Conservation (phyloP, 2,797 vertebrate genomes). For the Crypturellus tataupa region DNA sequence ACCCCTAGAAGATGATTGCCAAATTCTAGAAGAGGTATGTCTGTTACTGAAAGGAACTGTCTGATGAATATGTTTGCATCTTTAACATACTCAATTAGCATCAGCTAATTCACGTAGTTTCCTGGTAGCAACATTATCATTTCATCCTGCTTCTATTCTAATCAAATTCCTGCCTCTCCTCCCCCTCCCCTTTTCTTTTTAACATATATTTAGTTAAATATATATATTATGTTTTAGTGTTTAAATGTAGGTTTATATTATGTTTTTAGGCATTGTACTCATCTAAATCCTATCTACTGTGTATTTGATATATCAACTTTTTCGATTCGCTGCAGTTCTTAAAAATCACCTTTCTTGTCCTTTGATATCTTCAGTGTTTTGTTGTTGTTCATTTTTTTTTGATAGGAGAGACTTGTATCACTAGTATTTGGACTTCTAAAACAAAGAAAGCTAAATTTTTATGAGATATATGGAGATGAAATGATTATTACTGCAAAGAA, state of each 20-base stretch:
- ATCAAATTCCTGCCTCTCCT: not conserved
- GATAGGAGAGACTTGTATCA: slow-evolving; percentile 92
- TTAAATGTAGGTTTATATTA: not conserved
- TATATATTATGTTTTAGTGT: not conserved
- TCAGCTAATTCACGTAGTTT: not conserved
- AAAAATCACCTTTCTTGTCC: not conserved
- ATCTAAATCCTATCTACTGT: not conserved
- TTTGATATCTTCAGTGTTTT: not conserved
- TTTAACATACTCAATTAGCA: slow-evolving; percentile 46
- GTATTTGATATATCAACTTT: not conserved
- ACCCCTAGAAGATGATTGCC: slow-evolving; percentile 90
- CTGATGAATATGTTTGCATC: slow-evolving; percentile 59
- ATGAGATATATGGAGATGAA: slow-evolving; percentile 96
- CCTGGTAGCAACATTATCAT: not conserved
- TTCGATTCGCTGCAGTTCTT: not conserved
- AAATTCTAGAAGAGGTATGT: slow-evolving; percentile 94
- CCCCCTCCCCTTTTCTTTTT: fast-evolving
- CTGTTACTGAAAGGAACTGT: slow-evolving; percentile 54
- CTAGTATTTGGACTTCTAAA: slow-evolving; percentile 95
- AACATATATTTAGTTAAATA: not conserved
- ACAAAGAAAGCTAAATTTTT: slow-evolving; percentile 96
- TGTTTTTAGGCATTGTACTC: not conserved
- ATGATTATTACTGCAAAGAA: slow-evolving; percentile 91
- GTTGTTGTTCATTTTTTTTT: slow-evolving; percentile 36
- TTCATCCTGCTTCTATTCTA: slow-evolving; percentile 7